Evolutionary conservation across 2,797 vertebrate genomes (phyloP), one percentile per base, ranked within the genome.

Genomic region (Etheostoma nigrum): DNA sequence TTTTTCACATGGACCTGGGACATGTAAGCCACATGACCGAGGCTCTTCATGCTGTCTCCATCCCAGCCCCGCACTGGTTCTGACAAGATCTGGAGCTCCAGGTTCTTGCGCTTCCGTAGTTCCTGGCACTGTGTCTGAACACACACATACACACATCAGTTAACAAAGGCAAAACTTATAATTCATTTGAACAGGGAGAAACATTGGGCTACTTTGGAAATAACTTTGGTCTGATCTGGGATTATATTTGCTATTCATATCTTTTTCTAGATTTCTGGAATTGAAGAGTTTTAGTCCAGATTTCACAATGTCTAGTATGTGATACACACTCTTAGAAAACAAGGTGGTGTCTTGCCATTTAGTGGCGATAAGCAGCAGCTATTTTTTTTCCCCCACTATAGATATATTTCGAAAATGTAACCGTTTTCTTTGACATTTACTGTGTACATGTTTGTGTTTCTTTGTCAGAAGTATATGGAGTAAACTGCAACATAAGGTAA

Each of bases 61-160:
- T 99, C 98, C 98, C 98, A 99, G 75, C 95, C 94, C 16, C 97
- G 95, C 79, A 99, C 97, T 4, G 97, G 95, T 81, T 99, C 98
- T 0, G 97, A 99, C 84, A 99, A 93, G 83, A 99, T 98, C 94
- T 99, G 98, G 69, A 99, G 91, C 82, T 99, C 98, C 33, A 99
- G 94, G 69, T 98, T 97, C 75, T 98, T 99, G 51, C 97, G 95
- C 87, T 97, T 99, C 48, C 98, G 95, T 87, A 99, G 90, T 55
- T 99, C 98, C 90, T 99, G 97, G 86, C 97, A 99, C 19, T 98
- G 97, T 0, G 88, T 92, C 98, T 99, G 78, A 60, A 88, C 5
- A 51, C 4, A 63, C 23, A 76, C 13, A 61, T 21, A 70, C 2
- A 47, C 16, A 66, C 14, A 62, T 58, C 10, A 60, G 48, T 18